phyloP scores from a whole-genome alignment of 2,113 vertebrate species.

The Brienomyrus brachyistius region DNA sequence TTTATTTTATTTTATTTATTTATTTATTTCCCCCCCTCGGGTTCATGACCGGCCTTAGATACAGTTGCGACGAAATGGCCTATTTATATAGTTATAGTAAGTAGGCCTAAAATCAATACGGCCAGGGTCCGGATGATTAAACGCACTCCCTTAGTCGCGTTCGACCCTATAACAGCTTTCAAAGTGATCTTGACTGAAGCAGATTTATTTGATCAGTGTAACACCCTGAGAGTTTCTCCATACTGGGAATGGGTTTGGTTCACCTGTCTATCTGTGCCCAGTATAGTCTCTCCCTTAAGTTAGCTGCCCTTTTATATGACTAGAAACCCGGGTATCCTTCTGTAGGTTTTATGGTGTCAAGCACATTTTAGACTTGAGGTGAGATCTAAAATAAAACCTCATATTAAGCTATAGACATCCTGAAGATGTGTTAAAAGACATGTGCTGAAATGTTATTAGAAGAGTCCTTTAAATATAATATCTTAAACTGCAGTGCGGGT shows the following conservation, averaged over 20 bases:
- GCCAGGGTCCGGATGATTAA: constrained; percentile 79
- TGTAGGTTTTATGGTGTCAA: neutral
- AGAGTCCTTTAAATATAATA: neutral
- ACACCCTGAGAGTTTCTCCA: constrained; percentile 65
- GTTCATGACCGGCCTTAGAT: constrained; percentile 75
- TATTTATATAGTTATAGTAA: constrained; percentile 82
- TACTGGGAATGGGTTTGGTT: constrained; percentile 58
- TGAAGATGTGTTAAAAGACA: neutral
- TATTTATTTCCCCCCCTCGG: constrained; percentile 32
- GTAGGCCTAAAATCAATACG: constrained; percentile 78
- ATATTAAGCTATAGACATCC: neutral
- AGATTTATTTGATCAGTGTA: constrained; percentile 62
- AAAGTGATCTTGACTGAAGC: constrained; percentile 59
- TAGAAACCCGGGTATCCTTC: neutral
- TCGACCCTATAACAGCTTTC: constrained; percentile 62
- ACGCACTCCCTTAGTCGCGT: constrained; percentile 71
- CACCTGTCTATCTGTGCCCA: constrained; percentile 46
- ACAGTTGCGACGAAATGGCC: constrained; percentile 75
- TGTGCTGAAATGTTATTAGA: constrained; percentile 8
- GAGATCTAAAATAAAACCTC: neutral
- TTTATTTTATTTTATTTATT: constrained; percentile 8
- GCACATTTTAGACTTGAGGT: neutral
- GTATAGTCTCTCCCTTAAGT: constrained; percentile 1
- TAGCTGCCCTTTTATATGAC: constrained; percentile 14
- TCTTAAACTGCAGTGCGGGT: neutral